A percentile compares a stretch with the other conserved stretches of the same genome.
Evolutionary conservation across 2,113 vertebrate species (phyloP).

Genomic region (Eptesicus fuscus): DNA sequence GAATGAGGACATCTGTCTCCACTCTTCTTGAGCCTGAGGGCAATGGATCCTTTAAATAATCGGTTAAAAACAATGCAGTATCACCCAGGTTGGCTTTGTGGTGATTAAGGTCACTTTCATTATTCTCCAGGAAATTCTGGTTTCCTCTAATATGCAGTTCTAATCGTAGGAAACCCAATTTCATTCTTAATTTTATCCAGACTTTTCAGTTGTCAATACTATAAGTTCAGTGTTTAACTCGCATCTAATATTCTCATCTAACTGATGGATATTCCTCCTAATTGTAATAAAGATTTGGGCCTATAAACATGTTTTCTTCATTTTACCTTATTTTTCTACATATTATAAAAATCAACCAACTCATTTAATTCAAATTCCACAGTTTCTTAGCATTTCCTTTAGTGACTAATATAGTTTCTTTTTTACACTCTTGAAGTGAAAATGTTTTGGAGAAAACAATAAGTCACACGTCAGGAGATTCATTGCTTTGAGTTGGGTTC

Average conservation of each 20-base stretch:
- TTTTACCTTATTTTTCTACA: not conserved
- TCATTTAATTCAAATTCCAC: not conserved
- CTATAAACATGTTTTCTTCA: not conserved
- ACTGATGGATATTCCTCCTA: not conserved
- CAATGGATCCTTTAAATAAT: not conserved
- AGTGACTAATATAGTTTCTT: not conserved
- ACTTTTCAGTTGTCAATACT: not conserved
- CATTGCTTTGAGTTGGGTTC: not conserved
- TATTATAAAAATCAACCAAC: not conserved
- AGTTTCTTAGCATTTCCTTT: not conserved
- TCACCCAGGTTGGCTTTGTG: not conserved
- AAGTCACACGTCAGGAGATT: not conserved
- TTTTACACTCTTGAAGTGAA: not conserved
- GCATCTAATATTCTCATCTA: not conserved
- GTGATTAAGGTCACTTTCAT: not conserved
- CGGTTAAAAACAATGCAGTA: not conserved
- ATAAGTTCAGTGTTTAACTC: not conserved
- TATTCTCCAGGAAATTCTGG: not conserved
- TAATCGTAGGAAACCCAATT: slow-evolving; percentile 22
- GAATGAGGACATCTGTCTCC: not conserved
- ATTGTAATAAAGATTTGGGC: not conserved
- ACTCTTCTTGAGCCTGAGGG: not conserved
- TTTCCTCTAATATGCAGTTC: not conserved
- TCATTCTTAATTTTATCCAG: not conserved
- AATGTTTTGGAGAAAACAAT: slow-evolving; percentile 14